Percentiles rank a stretch among this genome's conserved stretches.
Evolutionary conservation across 2,888 invertebrate genomes (phyloP).

Genomic region (Eulithis testata): DNA sequence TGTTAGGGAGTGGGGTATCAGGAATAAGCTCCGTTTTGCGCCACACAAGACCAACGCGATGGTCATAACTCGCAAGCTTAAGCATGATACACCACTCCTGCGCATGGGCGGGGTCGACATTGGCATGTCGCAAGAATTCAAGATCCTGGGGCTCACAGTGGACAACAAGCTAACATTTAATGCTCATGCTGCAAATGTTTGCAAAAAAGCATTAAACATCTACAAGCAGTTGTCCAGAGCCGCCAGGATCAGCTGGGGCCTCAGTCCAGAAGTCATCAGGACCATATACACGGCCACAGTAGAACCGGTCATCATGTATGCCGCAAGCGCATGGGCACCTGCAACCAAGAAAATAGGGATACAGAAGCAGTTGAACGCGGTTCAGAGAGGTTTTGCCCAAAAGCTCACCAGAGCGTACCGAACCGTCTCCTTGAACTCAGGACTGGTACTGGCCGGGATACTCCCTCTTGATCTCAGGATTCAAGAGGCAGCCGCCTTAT

Average conservation of each 20-base stretch:
- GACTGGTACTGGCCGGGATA: neutral
- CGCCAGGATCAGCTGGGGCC: neutral
- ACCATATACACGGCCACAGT: neutral
- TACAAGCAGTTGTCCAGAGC: neutral
- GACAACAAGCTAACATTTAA: neutral
- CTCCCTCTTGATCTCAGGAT: too few species aligned
- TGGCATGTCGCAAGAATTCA: neutral
- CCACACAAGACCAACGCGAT: neutral
- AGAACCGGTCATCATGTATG: neutral
- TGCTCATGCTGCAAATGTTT: neutral
- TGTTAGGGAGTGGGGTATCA: neutral
- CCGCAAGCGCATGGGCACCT: neutral
- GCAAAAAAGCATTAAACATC: neutral
- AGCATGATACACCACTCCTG: neutral
- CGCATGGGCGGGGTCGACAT: neutral
- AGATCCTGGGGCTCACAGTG: constrained; percentile 1
- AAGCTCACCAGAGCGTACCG: neutral
- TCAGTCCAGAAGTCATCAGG: neutral
- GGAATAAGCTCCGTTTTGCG: too few species aligned
- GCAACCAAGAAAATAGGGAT: neutral
- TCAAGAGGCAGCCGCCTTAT: too few species aligned
- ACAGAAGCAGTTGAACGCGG: neutral
- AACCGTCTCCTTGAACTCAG: neutral
- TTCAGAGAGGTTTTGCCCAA: neutral
- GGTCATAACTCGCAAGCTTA: neutral